Base-by-base conservation (phyloP, 2,113 vertebrate species). In the Centropus unirufus region DNA sequence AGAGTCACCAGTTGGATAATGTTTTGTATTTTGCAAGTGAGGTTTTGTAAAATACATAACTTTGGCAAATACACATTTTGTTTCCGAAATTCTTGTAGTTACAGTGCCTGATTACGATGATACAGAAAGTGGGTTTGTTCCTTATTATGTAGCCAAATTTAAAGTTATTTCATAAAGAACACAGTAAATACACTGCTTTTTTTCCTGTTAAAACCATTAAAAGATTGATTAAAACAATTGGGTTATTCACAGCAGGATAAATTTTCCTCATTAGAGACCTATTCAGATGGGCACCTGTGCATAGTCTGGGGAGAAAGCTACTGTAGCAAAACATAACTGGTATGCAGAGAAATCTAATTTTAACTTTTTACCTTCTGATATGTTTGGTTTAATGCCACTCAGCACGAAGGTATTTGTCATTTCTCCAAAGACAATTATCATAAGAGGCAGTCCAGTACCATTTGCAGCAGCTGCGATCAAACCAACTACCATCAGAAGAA, bases 361-460 rank as follows among this genome's bases (percentile, higher is more conserved):
- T 68, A 81, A 27, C 44, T 64, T 90, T 87, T 95, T 96, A 98
- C 97, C 87, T 91, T 85, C 77, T 54, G 70, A 63, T 3, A 6
- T 1, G 14, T 93, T 96, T 51, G 36, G 14, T 29, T 57, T 47
- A 17, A 78, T 1, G 1, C 90, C 89, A 2, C 83, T 96, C 11
- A 5, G 29, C 62, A 99, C 81, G 79, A 99, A 98, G 91, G 96
- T 97, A 97, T 99, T 97, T 8, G 98, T 99, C 98, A 99, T 98
- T 6, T 98, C 96, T 52, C 98, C 98, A 87, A 99, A 99, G 76
- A 99, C 89, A 29, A 99, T 81, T 34, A 98, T 96, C 98, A 98
- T 97, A 58, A 98, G 91, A 4, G 99, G 98, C 54, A 99, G 93
- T 27, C 98, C 97, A 7, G 96, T 95, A 4, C 99, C 99, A 13